phyloP scores from a whole-genome alignment of 2,888 invertebrate species.

The Lasioglossum morio region DNA sequence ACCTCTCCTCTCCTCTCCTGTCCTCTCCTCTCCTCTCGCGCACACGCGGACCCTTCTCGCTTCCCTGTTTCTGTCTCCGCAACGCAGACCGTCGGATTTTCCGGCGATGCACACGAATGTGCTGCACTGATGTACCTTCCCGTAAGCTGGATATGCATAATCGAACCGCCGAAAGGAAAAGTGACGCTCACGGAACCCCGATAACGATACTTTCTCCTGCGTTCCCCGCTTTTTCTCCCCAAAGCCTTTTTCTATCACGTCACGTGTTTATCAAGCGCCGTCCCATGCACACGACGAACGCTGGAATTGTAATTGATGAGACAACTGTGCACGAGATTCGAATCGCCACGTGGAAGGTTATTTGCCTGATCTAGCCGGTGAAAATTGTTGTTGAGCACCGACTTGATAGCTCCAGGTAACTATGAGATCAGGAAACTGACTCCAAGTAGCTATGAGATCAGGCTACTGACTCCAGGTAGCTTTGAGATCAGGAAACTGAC shows the following conservation, averaged over 20 bases:
- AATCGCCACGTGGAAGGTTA: background rate
- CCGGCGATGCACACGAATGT: conserved; percentile 56
- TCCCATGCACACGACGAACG: background rate
- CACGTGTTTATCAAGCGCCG: background rate
- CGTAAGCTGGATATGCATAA: conserved; percentile 73
- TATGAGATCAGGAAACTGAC: too few species aligned
- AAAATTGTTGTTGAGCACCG: too few species aligned
- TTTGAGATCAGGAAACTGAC: too few species aligned
- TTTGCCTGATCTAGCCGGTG: too few species aligned
- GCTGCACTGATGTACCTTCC: conserved; percentile 45
- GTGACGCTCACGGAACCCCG: conserved; percentile 45
- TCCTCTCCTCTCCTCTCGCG: too few species aligned
- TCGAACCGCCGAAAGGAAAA: conserved; percentile 57
- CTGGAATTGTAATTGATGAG: background rate
- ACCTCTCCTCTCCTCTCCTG: too few species aligned
- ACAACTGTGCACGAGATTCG: background rate
- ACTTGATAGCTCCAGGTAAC: too few species aligned
- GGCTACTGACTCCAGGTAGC: too few species aligned
- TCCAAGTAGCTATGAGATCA: too few species aligned
- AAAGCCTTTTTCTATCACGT: background rate
- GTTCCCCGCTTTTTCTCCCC: background rate
- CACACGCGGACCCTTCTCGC: conserved; percentile 46
- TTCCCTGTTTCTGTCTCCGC: conserved; percentile 38
- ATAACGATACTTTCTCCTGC: conserved; percentile 16
- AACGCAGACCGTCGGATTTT: conserved; percentile 61